Evolutionary conservation across 2,888 invertebrate species (phyloP).

Genomic region (Dolichomitus sp.): DNA sequence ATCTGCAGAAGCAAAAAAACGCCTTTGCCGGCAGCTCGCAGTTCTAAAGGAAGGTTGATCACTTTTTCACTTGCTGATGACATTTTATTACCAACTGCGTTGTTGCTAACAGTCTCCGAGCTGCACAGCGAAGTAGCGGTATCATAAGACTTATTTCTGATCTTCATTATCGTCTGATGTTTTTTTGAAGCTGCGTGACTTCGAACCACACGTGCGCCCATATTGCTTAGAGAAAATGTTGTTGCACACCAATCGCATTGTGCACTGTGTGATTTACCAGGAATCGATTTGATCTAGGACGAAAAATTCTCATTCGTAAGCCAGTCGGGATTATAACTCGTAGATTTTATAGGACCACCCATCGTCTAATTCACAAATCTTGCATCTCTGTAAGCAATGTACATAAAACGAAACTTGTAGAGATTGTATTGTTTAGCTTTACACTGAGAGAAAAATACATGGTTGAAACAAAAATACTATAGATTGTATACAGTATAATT

Average conservation of each 20-base stretch:
- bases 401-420: no score
- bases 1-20: no score
- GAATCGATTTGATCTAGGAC: slow-evolving; percentile 32
- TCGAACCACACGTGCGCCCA: slow-evolving; percentile 20
- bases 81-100: no score
- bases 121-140: no score
- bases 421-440: no score
- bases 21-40: no score
- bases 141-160: slow-evolving; percentile 17
- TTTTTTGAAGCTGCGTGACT: slow-evolving; percentile 23
- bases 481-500: no score
- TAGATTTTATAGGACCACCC: background rate
- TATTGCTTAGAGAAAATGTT: slow-evolving; percentile 20
- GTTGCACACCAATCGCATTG: slow-evolving; percentile 32
- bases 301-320: slow-evolving; percentile 35
- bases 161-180: background rate
- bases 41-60: no score
- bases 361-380: background rate
- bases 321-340: slow-evolving; percentile 4
- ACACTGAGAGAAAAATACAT: no score
- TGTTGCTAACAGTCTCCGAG: no score
- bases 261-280: slow-evolving; percentile 20
- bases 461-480: no score
- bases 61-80: no score
- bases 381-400: background rate